These are phyloP conservation scores for Cremastobaeus sp. DNA, from an alignment of 2,888 invertebrate genomes.

Conservation along the genomic window DNA sequence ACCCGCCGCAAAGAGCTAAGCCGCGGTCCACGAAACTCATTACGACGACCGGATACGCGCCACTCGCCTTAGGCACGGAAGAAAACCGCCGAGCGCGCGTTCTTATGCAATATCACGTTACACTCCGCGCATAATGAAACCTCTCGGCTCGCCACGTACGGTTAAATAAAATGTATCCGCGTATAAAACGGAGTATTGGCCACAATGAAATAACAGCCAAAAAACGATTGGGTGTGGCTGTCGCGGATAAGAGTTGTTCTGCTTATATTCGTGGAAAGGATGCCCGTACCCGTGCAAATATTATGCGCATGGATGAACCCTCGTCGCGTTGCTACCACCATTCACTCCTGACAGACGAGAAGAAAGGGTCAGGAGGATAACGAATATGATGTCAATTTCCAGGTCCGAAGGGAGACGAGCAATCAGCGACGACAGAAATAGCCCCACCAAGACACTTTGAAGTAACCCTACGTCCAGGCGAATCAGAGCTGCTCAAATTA, in stretches of 20 bases:
- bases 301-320: slow-evolving; percentile 35
- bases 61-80: slow-evolving; percentile 43
- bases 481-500: too few relatives aligned
- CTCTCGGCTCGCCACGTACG: slow-evolving; percentile 18
- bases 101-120: slow-evolving; percentile 40
- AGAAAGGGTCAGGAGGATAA: slow-evolving; percentile 77
- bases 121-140: slow-evolving; percentile 18
- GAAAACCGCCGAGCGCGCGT: slow-evolving; percentile 39
- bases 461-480: slow-evolving; percentile 62
- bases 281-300: slow-evolving; percentile 39
- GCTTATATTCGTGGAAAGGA: slow-evolving; percentile 70
- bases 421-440: slow-evolving; percentile 68
- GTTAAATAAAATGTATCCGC: slow-evolving; percentile 21
- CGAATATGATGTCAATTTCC: slow-evolving; percentile 78
- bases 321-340: too few relatives aligned
- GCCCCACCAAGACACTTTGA: slow-evolving; percentile 67
- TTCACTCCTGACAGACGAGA: slow-evolving; percentile 63
- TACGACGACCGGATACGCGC: slow-evolving; percentile 48
- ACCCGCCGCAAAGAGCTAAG: slow-evolving; percentile 62
- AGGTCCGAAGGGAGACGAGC: slow-evolving; percentile 73
- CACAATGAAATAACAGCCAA: slow-evolving; percentile 22
- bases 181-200: slow-evolving; percentile 9
- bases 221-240: slow-evolving; percentile 69
- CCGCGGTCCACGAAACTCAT: slow-evolving; percentile 61
- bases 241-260: slow-evolving; percentile 71